These are phyloP conservation scores for Melanotaenia nigrans DNA, from an alignment of 2,797 vertebrate species.

Conservation along the genomic window DNA sequence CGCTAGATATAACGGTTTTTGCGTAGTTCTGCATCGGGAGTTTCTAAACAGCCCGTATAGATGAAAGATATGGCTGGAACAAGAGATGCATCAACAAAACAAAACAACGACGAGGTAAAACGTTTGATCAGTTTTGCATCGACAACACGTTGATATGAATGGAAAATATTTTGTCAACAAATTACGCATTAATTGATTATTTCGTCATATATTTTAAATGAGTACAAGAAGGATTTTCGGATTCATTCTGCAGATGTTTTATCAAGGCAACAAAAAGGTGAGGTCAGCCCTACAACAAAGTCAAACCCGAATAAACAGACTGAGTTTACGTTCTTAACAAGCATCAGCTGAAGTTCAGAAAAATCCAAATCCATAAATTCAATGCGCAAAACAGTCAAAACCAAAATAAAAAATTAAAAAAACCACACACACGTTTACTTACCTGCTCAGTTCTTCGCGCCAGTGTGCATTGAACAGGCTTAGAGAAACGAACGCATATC, in stretches of 20 bases:
- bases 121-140: background rate
- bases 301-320: background rate
- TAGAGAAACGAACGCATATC: constrained; percentile 49
- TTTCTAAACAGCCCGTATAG: constrained; percentile 36
- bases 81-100: constrained; percentile 11
- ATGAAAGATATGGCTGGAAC: constrained; percentile 10
- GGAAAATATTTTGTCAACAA: background rate
- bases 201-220: background rate
- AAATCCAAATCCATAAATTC: background rate
- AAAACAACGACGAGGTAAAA: background rate
- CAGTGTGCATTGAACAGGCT: constrained; percentile 35
- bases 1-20: constrained; percentile 16
- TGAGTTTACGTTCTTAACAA: background rate
- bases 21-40: constrained; percentile 25
- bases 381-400: background rate
- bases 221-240: background rate
- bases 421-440: constrained; percentile 36
- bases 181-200: background rate
- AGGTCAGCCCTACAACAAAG: constrained; percentile 2
- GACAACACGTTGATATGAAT: background rate
- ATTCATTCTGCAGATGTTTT: background rate
- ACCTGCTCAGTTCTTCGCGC: constrained; percentile 69
- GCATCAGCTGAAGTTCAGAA: constrained; percentile 34
- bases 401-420: background rate
- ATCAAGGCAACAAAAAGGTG: background rate